Evolutionary conservation across 1,140 invertebrate species (phyloP), one percentile per base, ranked within the genome.

Genomic region (Drosophila subobscura): DNA sequence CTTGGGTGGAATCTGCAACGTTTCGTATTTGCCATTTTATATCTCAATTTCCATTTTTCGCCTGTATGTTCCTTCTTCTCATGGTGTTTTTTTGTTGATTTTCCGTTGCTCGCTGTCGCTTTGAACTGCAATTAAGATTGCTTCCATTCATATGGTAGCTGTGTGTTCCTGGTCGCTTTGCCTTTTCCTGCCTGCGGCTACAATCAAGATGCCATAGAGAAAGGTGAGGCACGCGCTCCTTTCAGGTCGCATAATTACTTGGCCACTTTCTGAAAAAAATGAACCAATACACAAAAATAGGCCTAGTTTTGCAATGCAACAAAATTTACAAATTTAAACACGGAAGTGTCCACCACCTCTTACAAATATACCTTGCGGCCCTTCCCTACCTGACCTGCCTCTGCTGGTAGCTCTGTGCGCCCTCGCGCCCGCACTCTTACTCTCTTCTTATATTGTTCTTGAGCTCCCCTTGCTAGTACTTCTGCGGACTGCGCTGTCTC

Each of bases 51-150:
- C 25, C 20, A 56, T 79, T 64, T 71, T 55, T 56, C 40, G 65
- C 72, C 58, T 55, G 40, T 52, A 58, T 23, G 41, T 44, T 55
- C 41, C 44, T 22, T 33, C 46, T 53, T 37, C 29, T 20, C n/a
- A 14, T 52, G 12, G 14, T 42, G 49, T 25, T n/a, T 40, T 37
- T 66, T 33, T 46, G 16, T 22, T 3, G n/a, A 14, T 66, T 60
- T 51, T 44, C 27, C 60, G 59, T 45, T 49, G 52, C 60, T 67
- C 58, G 63, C 59, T 81, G 76, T 51, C 71, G 53, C 65, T 75
- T 74, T 85, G 81, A 85, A 79, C 81, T 78, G 65, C 81, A 86
- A 86, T 86, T 86, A 86, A 86, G 81, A 86, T 88, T 78, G 81
- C 49, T 60, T 51, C 47, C 64, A 54, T 67, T 45, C 60, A 61